A percentile compares a stretch with the other conserved stretches of the same genome.
Conservation (phyloP, 1,140 invertebrate genomes). For the Ceratina japonica region DNA sequence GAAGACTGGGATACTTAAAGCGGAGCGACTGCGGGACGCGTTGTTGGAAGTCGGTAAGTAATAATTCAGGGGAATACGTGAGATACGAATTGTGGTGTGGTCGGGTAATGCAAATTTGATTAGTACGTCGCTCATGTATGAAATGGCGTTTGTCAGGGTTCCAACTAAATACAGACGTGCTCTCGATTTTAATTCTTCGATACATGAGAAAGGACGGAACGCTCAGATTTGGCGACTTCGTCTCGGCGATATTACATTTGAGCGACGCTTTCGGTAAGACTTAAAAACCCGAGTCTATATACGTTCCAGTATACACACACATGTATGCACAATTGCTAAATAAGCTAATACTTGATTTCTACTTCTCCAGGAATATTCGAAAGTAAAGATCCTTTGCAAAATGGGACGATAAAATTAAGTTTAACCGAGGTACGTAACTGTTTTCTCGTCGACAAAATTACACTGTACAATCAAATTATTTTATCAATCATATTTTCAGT, state of each 20-base stretch:
- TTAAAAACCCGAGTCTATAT: too few relatives aligned
- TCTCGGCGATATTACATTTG: conserved; percentile 92
- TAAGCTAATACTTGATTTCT: conserved; percentile 51
- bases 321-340: too few relatives aligned
- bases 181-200: conserved; percentile 89
- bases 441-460: neutral
- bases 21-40: conserved; percentile 91
- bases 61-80: neutral
- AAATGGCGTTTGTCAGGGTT: conserved; percentile 81
- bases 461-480: neutral
- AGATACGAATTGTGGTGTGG: conserved; percentile 11
- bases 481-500: conserved; percentile 81
- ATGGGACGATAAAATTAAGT: conserved; percentile 89
- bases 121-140: neutral
- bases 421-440: conserved; percentile 87
- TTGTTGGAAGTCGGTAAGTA: conserved; percentile 87
- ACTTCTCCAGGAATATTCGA: conserved; percentile 88
- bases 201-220: conserved; percentile 97
- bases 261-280: conserved; percentile 89
- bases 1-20: conserved; percentile 93
- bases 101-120: neutral
- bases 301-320: too few relatives aligned
- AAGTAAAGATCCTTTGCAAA: conserved; percentile 89
- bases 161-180: conserved; percentile 89
- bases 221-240: conserved; percentile 95